phyloP scores from a whole-genome alignment of 1,140 invertebrate genomes.

The Drosophila auraria region DNA sequence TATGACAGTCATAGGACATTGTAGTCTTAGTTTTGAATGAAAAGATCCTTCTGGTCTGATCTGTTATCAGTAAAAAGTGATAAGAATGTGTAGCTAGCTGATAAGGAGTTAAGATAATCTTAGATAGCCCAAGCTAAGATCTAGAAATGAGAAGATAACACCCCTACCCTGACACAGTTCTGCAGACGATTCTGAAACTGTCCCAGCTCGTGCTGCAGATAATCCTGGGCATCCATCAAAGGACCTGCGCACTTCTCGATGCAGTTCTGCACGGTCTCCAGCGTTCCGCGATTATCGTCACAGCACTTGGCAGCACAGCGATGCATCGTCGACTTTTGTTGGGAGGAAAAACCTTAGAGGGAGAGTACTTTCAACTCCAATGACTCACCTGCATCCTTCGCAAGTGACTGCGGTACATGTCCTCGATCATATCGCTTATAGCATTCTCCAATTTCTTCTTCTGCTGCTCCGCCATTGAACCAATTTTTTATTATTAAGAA shows the following conservation, averaged over 20 bases:
- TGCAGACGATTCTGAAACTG: constrained; percentile 92
- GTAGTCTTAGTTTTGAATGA: background rate
- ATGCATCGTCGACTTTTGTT: constrained; percentile 90
- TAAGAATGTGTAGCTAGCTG: no score
- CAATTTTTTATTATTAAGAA: constrained; percentile 31
- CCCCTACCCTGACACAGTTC: constrained; percentile 90
- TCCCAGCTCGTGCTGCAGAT: constrained; percentile 88
- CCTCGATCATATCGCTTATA: constrained; percentile 91
- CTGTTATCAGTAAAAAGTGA: no score
- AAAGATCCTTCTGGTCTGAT: no score
- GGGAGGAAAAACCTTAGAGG: background rate
- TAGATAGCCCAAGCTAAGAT: no score
- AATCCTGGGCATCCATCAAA: constrained; percentile 92
- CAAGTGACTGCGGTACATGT: constrained; percentile 91
- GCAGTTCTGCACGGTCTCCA: constrained; percentile 93
- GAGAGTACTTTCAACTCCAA: background rate
- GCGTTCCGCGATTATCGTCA: constrained; percentile 89
- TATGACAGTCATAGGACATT: no score
- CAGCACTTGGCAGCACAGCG: constrained; percentile 94
- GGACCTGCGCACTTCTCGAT: constrained; percentile 91
- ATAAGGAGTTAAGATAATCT: no score
- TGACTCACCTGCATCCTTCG: constrained; percentile 93
- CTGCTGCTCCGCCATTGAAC: constrained; percentile 91
- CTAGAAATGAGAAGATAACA: background rate
- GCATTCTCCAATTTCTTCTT: constrained; percentile 91